Base-by-base conservation (phyloP, 92 coral and sea anemone genomes). In the Paragorgia papillata region DNA sequence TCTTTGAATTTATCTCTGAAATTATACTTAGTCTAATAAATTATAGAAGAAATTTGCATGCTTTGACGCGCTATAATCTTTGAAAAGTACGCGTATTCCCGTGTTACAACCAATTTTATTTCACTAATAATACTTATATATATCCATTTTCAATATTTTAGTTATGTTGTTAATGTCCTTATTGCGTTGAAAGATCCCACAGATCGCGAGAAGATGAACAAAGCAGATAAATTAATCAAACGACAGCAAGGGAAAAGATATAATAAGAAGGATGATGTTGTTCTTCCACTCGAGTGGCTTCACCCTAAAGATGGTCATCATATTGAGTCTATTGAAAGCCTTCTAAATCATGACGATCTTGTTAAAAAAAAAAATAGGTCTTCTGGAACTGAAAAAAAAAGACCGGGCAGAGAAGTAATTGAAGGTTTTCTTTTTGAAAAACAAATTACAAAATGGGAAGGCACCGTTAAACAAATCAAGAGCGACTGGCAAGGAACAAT, bases 401-500 rank as follows among this genome's bases (percentile, higher is more conserved):
- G 18, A 21, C 74, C 46, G 13, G 76, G 88, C 12, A 83, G 85
- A 44, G 96, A 87, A 55, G 84, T 84, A 8, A 83, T 90, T 7
- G 89, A 84, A 39, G 82, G 41, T 57, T 90, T 86, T 10, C 87
- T 90, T 37, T 80, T 63, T 50, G 73, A 76, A 48, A 59, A 80
- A 57, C 28, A 65, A 26, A 78, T 90, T 18, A 60, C 74, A 0
- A 77, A 73, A 22, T 90, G 91, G 91, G 85, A 90, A 51, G 96
- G 96, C 2, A 57, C 74, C n/a, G 96, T 90, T 5, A 66, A 81
- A 37, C 84, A 80, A 56, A 84, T 77, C 34, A 30, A 18, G 33
- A 62, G 68, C 15, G 96, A 90, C 35, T 84, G 90, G 96, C 88
- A 84, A 81, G 96, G 96, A 22, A 69, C 63, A 43, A 90, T 90